Conservation (phyloP, 2,113 vertebrate species). For the Macquaria ambigua region DNA sequence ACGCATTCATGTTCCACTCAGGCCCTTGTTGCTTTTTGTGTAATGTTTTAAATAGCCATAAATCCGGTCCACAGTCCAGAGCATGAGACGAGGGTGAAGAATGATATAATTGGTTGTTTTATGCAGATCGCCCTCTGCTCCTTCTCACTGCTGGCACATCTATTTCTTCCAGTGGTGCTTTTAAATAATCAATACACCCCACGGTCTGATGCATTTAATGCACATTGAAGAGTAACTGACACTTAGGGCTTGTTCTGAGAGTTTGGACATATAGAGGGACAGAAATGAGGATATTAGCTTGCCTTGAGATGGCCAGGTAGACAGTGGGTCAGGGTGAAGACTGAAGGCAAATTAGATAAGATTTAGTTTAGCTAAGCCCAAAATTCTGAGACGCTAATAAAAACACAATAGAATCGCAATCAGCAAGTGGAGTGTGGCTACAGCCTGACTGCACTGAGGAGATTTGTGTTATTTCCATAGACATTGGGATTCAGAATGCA, state of each 20-base stretch:
- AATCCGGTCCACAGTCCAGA: constrained; percentile 47
- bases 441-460: background rate
- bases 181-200: constrained; percentile 78
- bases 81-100: constrained; percentile 50
- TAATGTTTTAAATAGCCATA: constrained; percentile 62
- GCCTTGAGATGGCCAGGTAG: background rate
- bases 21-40: constrained; percentile 16
- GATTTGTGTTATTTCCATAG: constrained; percentile 34
- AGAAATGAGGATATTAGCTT: constrained; percentile 5
- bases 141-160: constrained; percentile 65
- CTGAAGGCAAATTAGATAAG: constrained; percentile 10
- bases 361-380: background rate
- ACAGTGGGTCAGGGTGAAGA: background rate
- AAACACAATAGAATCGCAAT: constrained; percentile 37
- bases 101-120: constrained; percentile 77
- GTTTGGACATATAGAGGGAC: constrained; percentile 1
- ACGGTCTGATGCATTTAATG: constrained; percentile 62
- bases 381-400: constrained; percentile 24
- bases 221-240: constrained; percentile 64
- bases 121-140: constrained; percentile 66
- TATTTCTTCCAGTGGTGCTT: constrained; percentile 70
- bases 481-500: constrained; percentile 59
- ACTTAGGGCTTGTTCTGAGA: constrained; percentile 35
- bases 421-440: constrained; percentile 13
- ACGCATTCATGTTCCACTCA: constrained; percentile 22